These are phyloP conservation scores for Brachionus sp. DNA, from an alignment of 1,140 invertebrate species.

Conservation along the genomic window DNA sequence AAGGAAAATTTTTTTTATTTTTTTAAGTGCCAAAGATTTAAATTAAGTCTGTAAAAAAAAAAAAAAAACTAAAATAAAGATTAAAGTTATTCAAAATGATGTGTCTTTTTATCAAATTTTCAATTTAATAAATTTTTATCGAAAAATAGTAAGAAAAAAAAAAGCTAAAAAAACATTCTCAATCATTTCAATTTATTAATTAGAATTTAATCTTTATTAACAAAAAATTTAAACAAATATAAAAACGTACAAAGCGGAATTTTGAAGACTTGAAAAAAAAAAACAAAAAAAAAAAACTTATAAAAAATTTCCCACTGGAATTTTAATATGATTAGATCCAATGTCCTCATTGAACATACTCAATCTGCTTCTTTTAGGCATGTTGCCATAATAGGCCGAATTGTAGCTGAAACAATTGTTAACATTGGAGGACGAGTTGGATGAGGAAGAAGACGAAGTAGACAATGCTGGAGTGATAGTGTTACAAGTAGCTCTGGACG, in stretches of 20 bases:
- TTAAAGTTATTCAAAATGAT: too few relatives aligned
- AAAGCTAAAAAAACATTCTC: too few relatives aligned
- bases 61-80: too few relatives aligned
- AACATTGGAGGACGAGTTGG: not conserved
- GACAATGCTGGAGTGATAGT: constrained; percentile 13
- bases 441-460: constrained; percentile 38
- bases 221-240: not conserved
- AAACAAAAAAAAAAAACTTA: not conserved
- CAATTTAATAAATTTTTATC: too few relatives aligned
- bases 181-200: too few relatives aligned
- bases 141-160: too few relatives aligned
- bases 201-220: not conserved
- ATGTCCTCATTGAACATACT: not conserved
- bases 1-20: too few relatives aligned
- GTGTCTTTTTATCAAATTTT: too few relatives aligned
- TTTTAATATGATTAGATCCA: not conserved
- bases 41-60: too few relatives aligned
- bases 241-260: constrained; percentile 7
- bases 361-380: not conserved
- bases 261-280: not conserved
- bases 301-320: constrained; percentile 1
- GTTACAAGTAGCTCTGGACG: constrained; percentile 53
- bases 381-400: not conserved
- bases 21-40: too few relatives aligned
- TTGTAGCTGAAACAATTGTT: not conserved